Evolutionary conservation across 2,113 vertebrate species (phyloP), one percentile per base, ranked within the genome.

Genomic region (Polypterus bichir): DNA sequence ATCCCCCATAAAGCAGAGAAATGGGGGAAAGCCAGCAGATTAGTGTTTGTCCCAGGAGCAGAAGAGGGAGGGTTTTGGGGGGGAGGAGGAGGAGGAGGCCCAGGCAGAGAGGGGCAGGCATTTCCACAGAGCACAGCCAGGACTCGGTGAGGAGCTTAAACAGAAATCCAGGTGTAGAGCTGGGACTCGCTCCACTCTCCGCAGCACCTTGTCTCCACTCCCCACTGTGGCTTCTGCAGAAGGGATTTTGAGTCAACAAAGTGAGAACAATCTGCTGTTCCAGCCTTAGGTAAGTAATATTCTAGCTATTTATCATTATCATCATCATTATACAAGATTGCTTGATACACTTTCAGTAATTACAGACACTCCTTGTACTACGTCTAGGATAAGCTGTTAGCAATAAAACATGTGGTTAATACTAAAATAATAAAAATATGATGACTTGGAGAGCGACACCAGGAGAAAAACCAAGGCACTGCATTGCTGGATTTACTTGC

Each of bases 41-140:
- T 27, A 27, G 27, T 27, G 27, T 27, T 27, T 27, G 27, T 27
- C 27, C 27, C 27, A 27, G 27, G 1, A 27, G 27, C 27, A 27
- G 27, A 27, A 27, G 27, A 27, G 27, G 27, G 27, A 27, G 27
- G 27, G 27, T 27, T 27, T 27, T 27, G 27, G 27, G 27, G 27
- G 27, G 27, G 27, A 27, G 27, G 27, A 27, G 27, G 27, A 27
- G 27, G 27, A 27, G 27, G 27, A 27, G 27, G 27, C 27, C 27
- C 27, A 27, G 27, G 27, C 27, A 27, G 27, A 10, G 54, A 10
- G 54, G 4, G 54, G 54, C 10, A 55, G 67, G 69, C 77, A 83
- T 83, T 83, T 81, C 79, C 62, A 73, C 71, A 68, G 75, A 48
- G 60, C 72, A 70, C 71, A 68, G 67, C 64, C 67, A 66, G 27